A percentile compares a stretch with the other conserved stretches of the same genome.
Conservation (phyloP, 2,888 invertebrate species). For the Gasteruption jaculator region DNA sequence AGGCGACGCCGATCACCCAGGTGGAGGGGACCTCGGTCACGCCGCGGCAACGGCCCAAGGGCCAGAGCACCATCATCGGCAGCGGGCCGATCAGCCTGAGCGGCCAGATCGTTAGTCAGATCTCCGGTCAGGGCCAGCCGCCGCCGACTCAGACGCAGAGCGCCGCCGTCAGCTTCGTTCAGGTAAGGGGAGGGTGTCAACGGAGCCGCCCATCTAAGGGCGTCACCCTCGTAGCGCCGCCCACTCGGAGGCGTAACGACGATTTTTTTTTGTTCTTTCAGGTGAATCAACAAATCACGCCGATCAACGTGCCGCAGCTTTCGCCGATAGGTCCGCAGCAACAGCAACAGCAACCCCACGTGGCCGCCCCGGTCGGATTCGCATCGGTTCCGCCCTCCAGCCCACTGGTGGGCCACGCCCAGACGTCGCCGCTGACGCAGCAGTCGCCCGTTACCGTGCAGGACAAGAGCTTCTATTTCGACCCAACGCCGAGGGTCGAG, state of each 20-base stretch:
- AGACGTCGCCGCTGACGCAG: slow-evolving; percentile 41
- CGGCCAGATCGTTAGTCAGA: slow-evolving; percentile 48
- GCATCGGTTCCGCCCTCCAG: slow-evolving; percentile 34
- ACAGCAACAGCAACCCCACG: slow-evolving; percentile 35
- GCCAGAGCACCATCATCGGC: slow-evolving; percentile 48
- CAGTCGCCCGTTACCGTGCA: slow-evolving; percentile 47
- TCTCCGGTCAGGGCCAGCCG: slow-evolving; percentile 46
- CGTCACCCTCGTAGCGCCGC: slow-evolving; percentile 19
- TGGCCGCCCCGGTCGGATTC: slow-evolving; percentile 40
- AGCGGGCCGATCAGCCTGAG: slow-evolving; percentile 46
- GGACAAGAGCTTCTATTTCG: slow-evolving; percentile 44
- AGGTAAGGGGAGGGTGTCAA: slow-evolving; percentile 35
- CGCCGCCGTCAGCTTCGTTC: slow-evolving; percentile 31
- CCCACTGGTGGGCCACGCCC: slow-evolving; percentile 41
- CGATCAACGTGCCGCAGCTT: slow-evolving; percentile 29
- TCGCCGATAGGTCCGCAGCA: slow-evolving; percentile 29
- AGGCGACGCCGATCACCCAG: slow-evolving; percentile 51
- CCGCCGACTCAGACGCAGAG: slow-evolving; percentile 27
- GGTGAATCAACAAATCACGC: slow-evolving; percentile 25
- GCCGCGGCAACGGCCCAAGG: slow-evolving; percentile 79
- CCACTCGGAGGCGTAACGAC: too few species aligned
- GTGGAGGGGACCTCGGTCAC: slow-evolving; percentile 77
- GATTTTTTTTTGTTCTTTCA: too few species aligned
- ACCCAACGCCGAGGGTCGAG: slow-evolving; percentile 23
- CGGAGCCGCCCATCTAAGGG: slow-evolving; percentile 33